Conservation (phyloP, 2,888 invertebrate species). For the Athalia cordata region DNA sequence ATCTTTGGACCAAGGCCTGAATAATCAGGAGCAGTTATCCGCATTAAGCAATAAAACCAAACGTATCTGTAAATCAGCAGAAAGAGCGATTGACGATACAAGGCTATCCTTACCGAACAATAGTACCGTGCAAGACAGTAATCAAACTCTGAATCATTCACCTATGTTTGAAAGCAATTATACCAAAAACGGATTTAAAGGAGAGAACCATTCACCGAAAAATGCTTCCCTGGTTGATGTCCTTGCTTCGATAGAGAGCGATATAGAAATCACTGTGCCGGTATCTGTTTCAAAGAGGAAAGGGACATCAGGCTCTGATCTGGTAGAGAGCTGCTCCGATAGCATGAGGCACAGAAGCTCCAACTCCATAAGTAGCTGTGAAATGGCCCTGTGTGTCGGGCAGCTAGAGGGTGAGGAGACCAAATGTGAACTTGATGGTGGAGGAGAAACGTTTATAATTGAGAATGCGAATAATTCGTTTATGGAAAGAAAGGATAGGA, state of each 20-base stretch:
- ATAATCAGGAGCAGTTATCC: conserved; percentile 62
- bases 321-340: conserved; percentile 52
- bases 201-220: neutral
- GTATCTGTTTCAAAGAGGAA: conserved; percentile 66
- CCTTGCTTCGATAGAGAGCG: conserved; percentile 56
- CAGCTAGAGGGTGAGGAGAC: conserved; percentile 61
- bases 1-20: conserved; percentile 70
- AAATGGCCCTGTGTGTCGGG: conserved; percentile 70
- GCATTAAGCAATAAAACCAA: conserved; percentile 64
- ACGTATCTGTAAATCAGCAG: conserved; percentile 71
- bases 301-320: conserved; percentile 53
- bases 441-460: conserved; percentile 12
- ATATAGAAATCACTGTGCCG: conserved; percentile 69
- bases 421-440: conserved; percentile 23
- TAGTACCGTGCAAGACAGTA: conserved; percentile 61
- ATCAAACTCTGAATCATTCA: conserved; percentile 63
- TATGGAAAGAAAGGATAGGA: neutral
- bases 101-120: conserved; percentile 62
- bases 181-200: neutral
- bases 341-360: conserved; percentile 66
- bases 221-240: conserved; percentile 14
- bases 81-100: conserved; percentile 68
- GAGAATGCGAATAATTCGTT: neutral
- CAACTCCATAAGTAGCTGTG: conserved; percentile 71
- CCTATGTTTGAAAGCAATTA: conserved; percentile 53